Evolutionary conservation across 2,797 vertebrate genomes (phyloP), one percentile per base, ranked within the genome.

Genomic region (Tolypeutes matacus): DNA sequence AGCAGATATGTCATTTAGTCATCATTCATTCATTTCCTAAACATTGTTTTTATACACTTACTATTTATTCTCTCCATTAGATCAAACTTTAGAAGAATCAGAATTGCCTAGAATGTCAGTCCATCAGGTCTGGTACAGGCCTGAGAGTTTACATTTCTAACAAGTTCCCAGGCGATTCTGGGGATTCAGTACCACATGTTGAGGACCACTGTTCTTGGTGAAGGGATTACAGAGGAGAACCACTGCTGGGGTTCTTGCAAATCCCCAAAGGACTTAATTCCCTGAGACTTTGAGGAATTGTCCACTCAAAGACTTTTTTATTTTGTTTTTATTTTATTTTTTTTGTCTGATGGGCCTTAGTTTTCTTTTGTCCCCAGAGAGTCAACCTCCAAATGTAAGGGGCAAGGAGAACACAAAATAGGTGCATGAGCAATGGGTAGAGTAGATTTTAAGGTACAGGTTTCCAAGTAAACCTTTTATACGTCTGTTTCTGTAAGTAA

Each of bases 111-210:
- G 51, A 46, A n/a, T 83, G 86, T 58, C 75, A 20, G 90, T 31
- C n/a, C 53, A 15, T 10, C n/a, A 49, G 13, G 31, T 67, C 20
- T 36, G 49, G 10, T 34, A 1, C 3, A 46, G 36, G 7, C 3
- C 17, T 42, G 53, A 39, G 27, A 20, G 42, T 78, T 39, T 75
- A 18, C 29, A 18, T 83, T 78, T 91, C 34, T 56, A 20, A 10
- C 23, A 64, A 76, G n/a, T 67, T 72, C 64, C 73, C 70, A 80
- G 23, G 27, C 46, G 56, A 46, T 62, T 21, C 49, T 39, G 1
- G 11, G 15, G 42, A 1, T 39, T 1, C 0, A 18, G 51, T 12
- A 14, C 46, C 34, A 34, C 3, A 25, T 34, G 49, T 60, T 31
- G 49, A 49, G 49, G 67, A 39, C 29, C 46, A 60, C 18, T 49